Evolutionary conservation across 1,140 invertebrate genomes (phyloP), one percentile per base, ranked within the genome.

Genomic region (Dolichoris vasculosae): DNA sequence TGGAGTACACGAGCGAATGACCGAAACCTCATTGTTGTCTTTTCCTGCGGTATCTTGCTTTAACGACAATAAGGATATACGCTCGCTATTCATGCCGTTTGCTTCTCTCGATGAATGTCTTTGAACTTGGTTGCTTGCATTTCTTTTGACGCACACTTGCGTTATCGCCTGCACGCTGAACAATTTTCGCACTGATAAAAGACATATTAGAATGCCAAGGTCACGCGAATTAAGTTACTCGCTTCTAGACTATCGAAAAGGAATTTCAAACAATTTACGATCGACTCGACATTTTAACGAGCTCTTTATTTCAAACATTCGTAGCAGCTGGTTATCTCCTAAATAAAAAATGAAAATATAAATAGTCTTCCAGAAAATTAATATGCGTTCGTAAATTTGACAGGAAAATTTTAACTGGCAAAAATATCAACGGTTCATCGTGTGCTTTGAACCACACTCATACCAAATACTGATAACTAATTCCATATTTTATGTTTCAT

Each of bases 11-110:
- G 43, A 64, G 59, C 59, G 38, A 81, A 85, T 32, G 67, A 81
- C 69, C 77, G 84, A 80, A 75, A 81, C 77, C 77, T 80, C 77
- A 75, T 85, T 85, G 84, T 85, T 85, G 67, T 38, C 67, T 71
- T 80, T 51, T 51, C 30, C 75, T 76, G 75, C 75, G 46, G 75
- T n/a, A 46, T 51, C 46, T n/a, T 48, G 26, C 73, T 79, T 82
- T 73, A 73, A 59, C 40, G 64, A 71, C 40, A 71, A 81, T 51
- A 17, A 81, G 20, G 79, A 81, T 81, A n/a, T 46, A 30, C 11
- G 9, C 75, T 63, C 69, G 17, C 51, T 85, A 35, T 26, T 38
- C 40, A 46, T 17, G 38, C n/a, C 35, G 23, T 38, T 67, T 35
- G n/a, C 11, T 26, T 59, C 35, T 67, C 40, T 32, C 38, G 20